These are phyloP conservation scores for Hyperoplus immaculatus DNA, from an alignment of 2,797 vertebrate genomes.

Conservation along the genomic window DNA sequence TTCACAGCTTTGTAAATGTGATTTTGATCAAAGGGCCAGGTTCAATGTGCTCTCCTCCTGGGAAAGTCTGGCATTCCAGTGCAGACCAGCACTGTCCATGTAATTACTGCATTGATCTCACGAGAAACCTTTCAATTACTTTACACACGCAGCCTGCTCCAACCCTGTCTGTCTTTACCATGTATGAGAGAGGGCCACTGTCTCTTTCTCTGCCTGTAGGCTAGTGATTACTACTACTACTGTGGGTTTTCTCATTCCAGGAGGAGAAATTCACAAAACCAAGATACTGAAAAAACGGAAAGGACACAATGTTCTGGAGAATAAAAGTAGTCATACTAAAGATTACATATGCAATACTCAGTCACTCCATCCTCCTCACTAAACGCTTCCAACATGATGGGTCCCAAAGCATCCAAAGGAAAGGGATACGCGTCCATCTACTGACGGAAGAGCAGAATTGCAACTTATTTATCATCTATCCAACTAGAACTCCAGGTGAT, in stretches of 20 bases:
- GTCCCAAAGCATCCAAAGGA: neutral
- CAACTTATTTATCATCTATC: constrained; percentile 55
- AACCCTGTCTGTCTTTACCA: neutral
- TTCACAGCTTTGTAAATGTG: constrained; percentile 18
- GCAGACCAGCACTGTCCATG: constrained; percentile 18
- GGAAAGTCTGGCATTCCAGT: constrained; percentile 17
- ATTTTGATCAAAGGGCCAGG: constrained; percentile 30
- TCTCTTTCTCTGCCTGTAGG: rapidly evolving
- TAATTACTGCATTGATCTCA: constrained; percentile 32
- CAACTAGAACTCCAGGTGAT: neutral
- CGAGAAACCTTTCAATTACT: constrained; percentile 31
- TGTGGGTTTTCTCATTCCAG: neutral
- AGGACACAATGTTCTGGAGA: neutral
- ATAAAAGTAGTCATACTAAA: neutral
- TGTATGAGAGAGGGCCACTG: neutral
- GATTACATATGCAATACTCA: neutral
- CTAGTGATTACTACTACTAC: too few species aligned
- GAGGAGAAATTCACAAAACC: neutral
- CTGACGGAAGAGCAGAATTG: constrained; percentile 25
- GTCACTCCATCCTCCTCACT: neutral
- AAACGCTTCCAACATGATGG: neutral
- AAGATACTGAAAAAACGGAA: neutral
- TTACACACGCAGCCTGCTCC: neutral
- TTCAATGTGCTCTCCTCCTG: constrained; percentile 30
- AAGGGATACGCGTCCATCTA: constrained; percentile 33